Percentiles rank a stretch among this genome's conserved stretches.
These are phyloP conservation scores for Microctonus hyperodae DNA, from an alignment of 2,888 invertebrate species.

Conservation along the genomic window DNA sequence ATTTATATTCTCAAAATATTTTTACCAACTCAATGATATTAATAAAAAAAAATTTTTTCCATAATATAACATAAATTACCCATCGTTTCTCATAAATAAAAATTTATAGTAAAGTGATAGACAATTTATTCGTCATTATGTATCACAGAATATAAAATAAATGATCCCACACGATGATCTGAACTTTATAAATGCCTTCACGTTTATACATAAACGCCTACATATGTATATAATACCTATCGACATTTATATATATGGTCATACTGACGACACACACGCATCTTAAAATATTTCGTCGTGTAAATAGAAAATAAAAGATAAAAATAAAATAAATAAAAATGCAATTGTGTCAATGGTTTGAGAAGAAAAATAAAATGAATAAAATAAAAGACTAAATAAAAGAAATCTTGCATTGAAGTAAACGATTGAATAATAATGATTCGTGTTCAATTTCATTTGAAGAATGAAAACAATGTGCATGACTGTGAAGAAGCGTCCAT, in stretches of 20 bases:
- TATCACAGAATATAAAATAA: conserved; percentile 9
- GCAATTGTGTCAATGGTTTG: background rate
- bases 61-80: background rate
- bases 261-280: background rate
- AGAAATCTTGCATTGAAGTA: conserved; percentile 25
- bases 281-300: too few species aligned
- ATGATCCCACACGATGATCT: conserved; percentile 17
- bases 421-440: conserved; percentile 27
- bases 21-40: background rate
- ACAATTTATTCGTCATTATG: conserved; percentile 22
- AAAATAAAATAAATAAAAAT: conserved; percentile 6
- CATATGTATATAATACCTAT: background rate
- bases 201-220: conserved; percentile 21
- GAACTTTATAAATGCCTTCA: conserved; percentile 7
- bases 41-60: background rate
- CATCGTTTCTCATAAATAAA: background rate
- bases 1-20: conserved; percentile 9
- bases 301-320: too few species aligned
- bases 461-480: conserved; percentile 9
- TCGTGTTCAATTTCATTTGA: background rate
- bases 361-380: too few species aligned
- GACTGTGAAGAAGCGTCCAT: background rate
- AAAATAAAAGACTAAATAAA: background rate
- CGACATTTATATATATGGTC: background rate
- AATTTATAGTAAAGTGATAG: background rate